These are phyloP conservation scores for Elgaria multicarinata DNA, from an alignment of 2,113 vertebrate species.

Conservation along the genomic window DNA sequence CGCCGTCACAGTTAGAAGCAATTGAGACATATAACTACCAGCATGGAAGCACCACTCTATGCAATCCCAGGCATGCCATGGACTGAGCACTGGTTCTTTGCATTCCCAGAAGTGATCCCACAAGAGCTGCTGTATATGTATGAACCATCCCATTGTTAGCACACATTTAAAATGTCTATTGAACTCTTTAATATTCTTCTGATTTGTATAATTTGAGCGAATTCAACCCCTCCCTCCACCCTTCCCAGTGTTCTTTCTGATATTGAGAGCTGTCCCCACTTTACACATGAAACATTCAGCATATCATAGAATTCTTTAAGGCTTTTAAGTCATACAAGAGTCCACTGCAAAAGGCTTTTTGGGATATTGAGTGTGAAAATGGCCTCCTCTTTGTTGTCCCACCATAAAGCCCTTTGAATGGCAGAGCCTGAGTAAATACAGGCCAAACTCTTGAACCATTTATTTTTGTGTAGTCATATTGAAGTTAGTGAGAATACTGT, in stretches of 20 bases:
- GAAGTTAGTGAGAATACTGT: not conserved
- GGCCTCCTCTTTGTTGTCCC: not conserved
- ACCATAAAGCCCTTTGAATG: not conserved
- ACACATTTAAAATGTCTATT: not conserved
- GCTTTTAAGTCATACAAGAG: not conserved
- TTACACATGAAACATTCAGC: not conserved
- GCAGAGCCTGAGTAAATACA: not conserved
- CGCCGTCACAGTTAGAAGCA: not conserved
- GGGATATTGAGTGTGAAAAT: not conserved
- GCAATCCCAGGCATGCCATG: not conserved
- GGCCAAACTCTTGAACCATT: not conserved
- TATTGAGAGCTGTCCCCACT: not conserved
- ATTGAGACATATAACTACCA: not conserved
- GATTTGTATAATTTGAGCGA: not conserved
- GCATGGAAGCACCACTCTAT: not conserved
- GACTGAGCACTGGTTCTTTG: not conserved
- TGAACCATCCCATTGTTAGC: not conserved
- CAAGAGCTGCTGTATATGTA: not conserved
- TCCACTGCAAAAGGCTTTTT: too few relatives aligned
- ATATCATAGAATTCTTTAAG: not conserved
- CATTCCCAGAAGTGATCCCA: not conserved
- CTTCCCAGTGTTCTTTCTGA: not conserved
- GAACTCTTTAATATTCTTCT: not conserved
- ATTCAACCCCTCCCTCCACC: too few relatives aligned
- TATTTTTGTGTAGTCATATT: not conserved